Evolutionary conservation across 2,113 vertebrate species (phyloP).

Genomic region (Acanthochromis polyacanthus): DNA sequence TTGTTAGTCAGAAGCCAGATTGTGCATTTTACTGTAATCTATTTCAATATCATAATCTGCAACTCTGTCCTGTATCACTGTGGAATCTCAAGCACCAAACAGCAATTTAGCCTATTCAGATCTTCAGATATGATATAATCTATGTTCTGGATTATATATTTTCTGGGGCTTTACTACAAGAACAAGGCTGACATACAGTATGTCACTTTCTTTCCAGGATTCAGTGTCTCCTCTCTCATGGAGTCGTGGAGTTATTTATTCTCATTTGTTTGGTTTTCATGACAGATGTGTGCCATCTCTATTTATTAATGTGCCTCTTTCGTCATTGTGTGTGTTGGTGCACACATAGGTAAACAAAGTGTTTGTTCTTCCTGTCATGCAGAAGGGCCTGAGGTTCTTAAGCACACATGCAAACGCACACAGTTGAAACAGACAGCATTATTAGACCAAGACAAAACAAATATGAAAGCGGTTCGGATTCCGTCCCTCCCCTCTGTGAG

Average conservation of each 20-base stretch:
- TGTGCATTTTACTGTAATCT: not conserved
- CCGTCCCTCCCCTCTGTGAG: not conserved
- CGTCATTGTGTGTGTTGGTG: constrained; percentile 24
- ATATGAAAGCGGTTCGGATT: not conserved
- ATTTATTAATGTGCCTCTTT: constrained; percentile 34
- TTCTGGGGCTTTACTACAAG: too few species aligned
- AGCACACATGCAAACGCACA: not conserved
- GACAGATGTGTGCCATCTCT: constrained; percentile 37
- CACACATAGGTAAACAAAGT: constrained; percentile 15
- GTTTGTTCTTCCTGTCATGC: constrained; percentile 41
- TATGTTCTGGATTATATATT: too few species aligned
- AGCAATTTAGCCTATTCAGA: not conserved
- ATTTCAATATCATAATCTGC: not conserved
- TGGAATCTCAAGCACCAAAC: not conserved
- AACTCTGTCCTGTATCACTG: not conserved
- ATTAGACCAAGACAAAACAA: constrained; percentile 21
- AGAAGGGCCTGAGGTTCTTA: constrained; percentile 5
- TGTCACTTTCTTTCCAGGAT: not conserved
- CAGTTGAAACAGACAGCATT: not conserved
- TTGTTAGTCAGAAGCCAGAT: not conserved
- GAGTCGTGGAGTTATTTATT: constrained; percentile 13
- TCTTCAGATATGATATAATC: accelerated
- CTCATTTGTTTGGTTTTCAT: constrained; percentile 25
- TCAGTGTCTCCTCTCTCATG: not conserved
- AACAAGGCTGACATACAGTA: not conserved